These are phyloP conservation scores for Drosophila funebris DNA, from an alignment of 1,140 invertebrate genomes.

Conservation along the genomic window DNA sequence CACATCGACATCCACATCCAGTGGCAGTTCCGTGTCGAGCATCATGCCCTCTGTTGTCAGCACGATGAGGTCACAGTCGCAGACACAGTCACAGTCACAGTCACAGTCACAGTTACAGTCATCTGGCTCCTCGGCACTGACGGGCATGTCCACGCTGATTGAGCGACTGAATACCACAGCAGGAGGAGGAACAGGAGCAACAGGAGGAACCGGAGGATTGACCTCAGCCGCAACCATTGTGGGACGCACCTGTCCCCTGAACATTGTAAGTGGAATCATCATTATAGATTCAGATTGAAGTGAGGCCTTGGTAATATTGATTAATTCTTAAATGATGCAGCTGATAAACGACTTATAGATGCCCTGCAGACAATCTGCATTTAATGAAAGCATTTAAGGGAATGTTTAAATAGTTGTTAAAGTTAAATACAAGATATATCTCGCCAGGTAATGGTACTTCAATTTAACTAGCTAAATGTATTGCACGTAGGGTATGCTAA, in stretches of 20 bases:
- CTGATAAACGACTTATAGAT: background rate
- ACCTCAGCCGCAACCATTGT: slow-evolving; percentile 27
- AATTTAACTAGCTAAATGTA: background rate
- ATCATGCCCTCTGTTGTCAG: slow-evolving; percentile 51
- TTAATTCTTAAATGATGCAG: background rate
- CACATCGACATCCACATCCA: slow-evolving; percentile 12
- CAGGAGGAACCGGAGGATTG: background rate
- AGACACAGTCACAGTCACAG: background rate
- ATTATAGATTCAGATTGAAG: slow-evolving; percentile 2
- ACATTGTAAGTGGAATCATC: slow-evolving; percentile 71
- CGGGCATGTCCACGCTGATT: slow-evolving; percentile 41
- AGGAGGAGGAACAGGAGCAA: background rate
- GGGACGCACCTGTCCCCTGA: slow-evolving; percentile 75
- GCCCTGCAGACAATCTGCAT: background rate
- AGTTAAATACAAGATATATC: no score
- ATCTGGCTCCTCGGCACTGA: slow-evolving; percentile 3
- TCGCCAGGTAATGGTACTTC: background rate
- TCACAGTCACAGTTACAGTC: slow-evolving; percentile 1
- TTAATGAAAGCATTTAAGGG: background rate
- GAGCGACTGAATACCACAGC: slow-evolving; percentile 41
- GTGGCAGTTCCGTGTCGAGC: slow-evolving; percentile 25
- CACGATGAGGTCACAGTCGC: slow-evolving; percentile 19
- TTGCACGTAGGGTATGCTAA: background rate
- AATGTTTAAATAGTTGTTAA: background rate
- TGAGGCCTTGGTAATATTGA: slow-evolving; percentile 13